A percentile compares a stretch with the other conserved stretches of the same genome.
These are phyloP conservation scores for Paramacrobiotus metropolitanus DNA, from an alignment of 1,140 invertebrate genomes.

Conservation along the genomic window DNA sequence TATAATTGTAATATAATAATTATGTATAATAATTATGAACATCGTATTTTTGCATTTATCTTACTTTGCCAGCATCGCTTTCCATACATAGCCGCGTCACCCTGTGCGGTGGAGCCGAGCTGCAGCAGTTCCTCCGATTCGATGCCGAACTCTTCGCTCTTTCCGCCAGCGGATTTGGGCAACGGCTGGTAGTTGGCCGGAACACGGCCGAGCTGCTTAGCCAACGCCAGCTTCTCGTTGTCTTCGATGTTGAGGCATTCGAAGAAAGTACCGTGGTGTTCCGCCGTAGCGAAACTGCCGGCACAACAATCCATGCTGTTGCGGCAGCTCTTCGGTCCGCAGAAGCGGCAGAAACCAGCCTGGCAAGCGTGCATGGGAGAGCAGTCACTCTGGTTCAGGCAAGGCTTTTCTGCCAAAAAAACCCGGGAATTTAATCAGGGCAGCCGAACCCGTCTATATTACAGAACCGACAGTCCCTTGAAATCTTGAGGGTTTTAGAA, in stretches of 20 bases:
- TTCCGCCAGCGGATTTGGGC: neutral
- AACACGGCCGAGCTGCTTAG: neutral
- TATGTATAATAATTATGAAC: too few relatives aligned
- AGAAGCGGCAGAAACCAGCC: neutral
- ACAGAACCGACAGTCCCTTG: too few relatives aligned
- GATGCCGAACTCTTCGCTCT: neutral
- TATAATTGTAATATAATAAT: too few relatives aligned
- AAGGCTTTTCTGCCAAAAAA: neutral
- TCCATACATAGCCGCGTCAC: neutral
- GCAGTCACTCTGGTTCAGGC: neutral
- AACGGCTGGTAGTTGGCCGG: constrained; percentile 2
- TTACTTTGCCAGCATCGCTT: constrained; percentile 1
- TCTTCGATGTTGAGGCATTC: constrained; percentile 3
- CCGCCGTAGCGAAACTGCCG: neutral
- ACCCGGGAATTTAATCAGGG: neutral
- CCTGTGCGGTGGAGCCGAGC: neutral
- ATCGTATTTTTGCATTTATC: too few relatives aligned
- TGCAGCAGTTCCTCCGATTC: neutral
- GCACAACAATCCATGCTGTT: neutral
- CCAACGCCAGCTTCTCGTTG: neutral
- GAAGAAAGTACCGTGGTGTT: neutral
- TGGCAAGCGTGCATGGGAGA: neutral
- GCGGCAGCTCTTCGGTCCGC: constrained; percentile 4
- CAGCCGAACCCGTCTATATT: too few relatives aligned
- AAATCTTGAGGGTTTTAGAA: too few relatives aligned